These are phyloP conservation scores for Caerostris darwini DNA, from an alignment of 1,140 invertebrate genomes.

Conservation along the genomic window DNA sequence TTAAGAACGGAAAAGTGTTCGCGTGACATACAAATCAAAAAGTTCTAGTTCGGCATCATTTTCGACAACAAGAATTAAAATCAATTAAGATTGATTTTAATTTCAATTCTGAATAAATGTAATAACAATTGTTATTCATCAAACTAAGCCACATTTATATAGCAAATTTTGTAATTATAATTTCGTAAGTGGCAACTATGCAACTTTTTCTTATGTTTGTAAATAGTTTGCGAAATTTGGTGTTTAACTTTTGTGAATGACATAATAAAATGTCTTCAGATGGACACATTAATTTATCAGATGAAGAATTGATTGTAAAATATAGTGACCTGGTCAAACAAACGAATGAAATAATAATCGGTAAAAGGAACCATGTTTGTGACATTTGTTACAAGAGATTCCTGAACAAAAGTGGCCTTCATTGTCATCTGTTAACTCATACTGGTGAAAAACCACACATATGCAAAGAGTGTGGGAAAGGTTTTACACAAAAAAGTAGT, in stretches of 20 bases:
- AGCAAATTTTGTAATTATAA: no score
- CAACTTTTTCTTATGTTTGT: neutral
- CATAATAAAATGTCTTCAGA: neutral
- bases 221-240: neutral
- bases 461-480: slow-evolving; percentile 11
- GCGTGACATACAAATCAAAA: no score
- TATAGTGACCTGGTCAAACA: slow-evolving; percentile 1
- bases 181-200: neutral
- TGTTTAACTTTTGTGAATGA: neutral
- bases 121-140: no score
- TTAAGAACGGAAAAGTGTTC: no score
- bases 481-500: slow-evolving; percentile 56
- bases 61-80: no score
- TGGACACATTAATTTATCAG: neutral
- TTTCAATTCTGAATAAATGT: no score
- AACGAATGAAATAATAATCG: neutral
- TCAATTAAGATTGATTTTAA: no score
- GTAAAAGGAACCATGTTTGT: neutral
- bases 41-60: no score
- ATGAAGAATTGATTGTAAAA: neutral
- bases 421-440: neutral
- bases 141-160: no score
- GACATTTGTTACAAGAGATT: slow-evolving; percentile 9
- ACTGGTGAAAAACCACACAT: slow-evolving; percentile 28
- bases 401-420: neutral